A percentile compares a stretch with the other conserved stretches of the same genome.
Conservation (phyloP, 2,113 vertebrate genomes). For the Hyaena hyaena region DNA sequence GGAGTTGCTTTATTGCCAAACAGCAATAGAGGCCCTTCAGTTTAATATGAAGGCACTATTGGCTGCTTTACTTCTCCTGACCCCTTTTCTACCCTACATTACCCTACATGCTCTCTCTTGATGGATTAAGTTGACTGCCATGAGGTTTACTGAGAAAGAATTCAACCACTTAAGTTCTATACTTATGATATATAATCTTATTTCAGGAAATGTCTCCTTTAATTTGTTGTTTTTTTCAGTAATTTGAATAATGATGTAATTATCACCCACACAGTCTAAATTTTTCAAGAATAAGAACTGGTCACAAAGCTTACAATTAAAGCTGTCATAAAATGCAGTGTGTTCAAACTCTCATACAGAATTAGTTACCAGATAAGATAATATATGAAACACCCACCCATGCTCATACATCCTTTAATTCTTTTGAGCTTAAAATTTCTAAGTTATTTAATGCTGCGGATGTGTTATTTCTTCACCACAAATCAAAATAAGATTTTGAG, state of each 20-base stretch:
- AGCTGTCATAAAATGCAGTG: not conserved
- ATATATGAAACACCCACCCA: not conserved
- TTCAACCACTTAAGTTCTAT: not conserved
- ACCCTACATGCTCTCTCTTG: not conserved
- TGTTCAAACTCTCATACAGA: not conserved
- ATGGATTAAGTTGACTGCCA: not conserved
- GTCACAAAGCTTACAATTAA: not conserved
- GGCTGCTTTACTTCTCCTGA: not conserved
- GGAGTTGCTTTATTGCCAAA: not conserved
- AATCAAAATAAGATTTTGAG: slow-evolving; percentile 16
- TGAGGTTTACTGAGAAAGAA: slow-evolving; percentile 26
- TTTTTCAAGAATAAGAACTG: slow-evolving; percentile 51
- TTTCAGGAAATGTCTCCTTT: not conserved
- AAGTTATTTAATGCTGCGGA: not conserved
- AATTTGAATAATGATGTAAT: slow-evolving; percentile 49
- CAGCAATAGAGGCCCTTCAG: not conserved
- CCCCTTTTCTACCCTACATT: not conserved
- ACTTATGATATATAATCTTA: not conserved
- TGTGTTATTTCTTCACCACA: not conserved
- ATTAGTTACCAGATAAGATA: not conserved
- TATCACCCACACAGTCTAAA: not conserved
- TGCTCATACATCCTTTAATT: not conserved
- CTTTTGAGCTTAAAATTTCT: not conserved
- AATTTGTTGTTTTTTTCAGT: not conserved
- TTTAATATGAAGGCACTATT: not conserved